A percentile compares a stretch with the other conserved stretches of the same genome.
Conservation (phyloP, 1,140 invertebrate genomes). For the Periplaneta americana region DNA sequence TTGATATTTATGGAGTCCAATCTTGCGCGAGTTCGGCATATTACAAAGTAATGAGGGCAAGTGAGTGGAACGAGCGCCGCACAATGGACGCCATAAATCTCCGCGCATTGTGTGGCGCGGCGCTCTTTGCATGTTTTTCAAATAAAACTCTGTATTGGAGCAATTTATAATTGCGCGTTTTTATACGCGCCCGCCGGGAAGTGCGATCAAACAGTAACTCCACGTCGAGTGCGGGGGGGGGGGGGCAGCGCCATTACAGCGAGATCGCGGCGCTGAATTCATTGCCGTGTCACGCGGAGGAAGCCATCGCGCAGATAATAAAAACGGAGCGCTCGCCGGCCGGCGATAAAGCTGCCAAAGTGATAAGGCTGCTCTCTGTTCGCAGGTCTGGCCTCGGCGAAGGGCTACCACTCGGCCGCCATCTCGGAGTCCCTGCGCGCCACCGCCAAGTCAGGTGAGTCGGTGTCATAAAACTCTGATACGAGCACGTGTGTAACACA, state of each 20-base stretch:
- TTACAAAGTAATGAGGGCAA: background rate
- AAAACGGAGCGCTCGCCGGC: no score
- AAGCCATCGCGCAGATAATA: background rate
- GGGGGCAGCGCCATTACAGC: background rate
- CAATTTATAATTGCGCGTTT: background rate
- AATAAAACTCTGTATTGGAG: background rate
- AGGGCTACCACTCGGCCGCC: conserved; percentile 17
- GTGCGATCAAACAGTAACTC: background rate
- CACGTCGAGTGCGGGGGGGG: background rate
- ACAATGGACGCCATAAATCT: background rate
- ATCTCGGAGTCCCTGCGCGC: conserved; percentile 21
- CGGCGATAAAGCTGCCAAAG: no score
- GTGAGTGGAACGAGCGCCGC: background rate
- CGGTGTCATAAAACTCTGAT: no score
- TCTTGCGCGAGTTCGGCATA: background rate
- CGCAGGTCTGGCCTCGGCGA: conserved; percentile 4
- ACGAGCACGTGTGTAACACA: no score
- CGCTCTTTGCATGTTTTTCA: background rate
- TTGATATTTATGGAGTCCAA: no score
- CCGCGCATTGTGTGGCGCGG: no score
- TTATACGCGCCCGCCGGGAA: background rate
- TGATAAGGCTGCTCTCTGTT: background rate
- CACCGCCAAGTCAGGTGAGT: conserved; percentile 23
- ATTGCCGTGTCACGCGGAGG: background rate
- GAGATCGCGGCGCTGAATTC: background rate